phyloP scores from a whole-genome alignment of 2,888 invertebrate species.

The Resseliella maxima region DNA sequence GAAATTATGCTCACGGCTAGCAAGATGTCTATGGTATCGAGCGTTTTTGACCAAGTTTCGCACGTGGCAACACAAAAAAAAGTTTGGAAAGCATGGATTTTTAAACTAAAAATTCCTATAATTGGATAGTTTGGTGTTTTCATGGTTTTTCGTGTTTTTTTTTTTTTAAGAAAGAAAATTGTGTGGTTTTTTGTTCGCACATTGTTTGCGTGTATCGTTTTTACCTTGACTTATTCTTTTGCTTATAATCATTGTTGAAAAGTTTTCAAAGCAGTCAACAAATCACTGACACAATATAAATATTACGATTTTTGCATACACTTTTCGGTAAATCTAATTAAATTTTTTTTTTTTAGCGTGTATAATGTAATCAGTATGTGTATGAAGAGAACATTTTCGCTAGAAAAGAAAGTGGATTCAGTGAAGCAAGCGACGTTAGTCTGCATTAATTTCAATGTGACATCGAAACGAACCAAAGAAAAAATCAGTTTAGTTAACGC shows the following conservation, averaged over 20 bases:
- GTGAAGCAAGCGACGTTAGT: neutral
- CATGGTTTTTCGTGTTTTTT: neutral
- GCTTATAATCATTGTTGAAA: neutral
- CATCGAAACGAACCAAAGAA: neutral
- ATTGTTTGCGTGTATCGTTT: neutral
- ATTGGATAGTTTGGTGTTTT: slow-evolving; percentile 1
- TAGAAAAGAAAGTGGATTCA: neutral
- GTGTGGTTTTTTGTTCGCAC: neutral
- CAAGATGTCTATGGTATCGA: neutral
- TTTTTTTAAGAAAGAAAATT: neutral
- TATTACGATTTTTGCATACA: neutral
- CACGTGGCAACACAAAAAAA: neutral
- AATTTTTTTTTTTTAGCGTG: no score
- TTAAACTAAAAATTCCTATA: neutral
- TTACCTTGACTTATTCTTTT: neutral
- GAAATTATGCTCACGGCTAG: neutral
- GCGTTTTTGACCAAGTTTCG: neutral
- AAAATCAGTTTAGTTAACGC: neutral
- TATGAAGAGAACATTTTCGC: neutral
- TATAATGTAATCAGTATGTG: no score
- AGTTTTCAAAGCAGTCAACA: slow-evolving; percentile 3
- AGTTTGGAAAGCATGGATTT: neutral
- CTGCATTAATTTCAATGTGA: neutral
- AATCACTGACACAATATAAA: slow-evolving; percentile 36
- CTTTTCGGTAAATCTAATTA: no score